A percentile compares a stretch with the other conserved stretches of the same genome.
These are phyloP conservation scores for Puma concolor DNA, from an alignment of 2,113 vertebrate genomes.

Conservation along the genomic window DNA sequence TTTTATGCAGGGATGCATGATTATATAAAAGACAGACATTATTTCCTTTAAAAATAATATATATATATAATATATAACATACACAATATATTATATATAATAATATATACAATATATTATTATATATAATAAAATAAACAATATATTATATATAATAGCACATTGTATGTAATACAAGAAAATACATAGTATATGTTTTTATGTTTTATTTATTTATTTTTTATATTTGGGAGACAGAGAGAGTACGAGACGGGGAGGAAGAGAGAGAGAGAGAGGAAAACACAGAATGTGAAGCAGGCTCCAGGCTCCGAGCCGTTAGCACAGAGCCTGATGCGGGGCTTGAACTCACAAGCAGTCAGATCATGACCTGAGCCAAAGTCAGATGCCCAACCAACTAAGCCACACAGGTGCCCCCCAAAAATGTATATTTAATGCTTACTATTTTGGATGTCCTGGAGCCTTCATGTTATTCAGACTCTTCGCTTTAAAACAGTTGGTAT, in stretches of 20 bases:
- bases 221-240: too few relatives aligned
- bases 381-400: too few relatives aligned
- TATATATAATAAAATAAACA: not conserved
- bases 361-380: too few relatives aligned
- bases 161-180: not conserved
- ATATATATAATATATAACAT: not conserved
- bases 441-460: not conserved
- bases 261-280: too few relatives aligned
- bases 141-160: not conserved
- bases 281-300: too few relatives aligned
- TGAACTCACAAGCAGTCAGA: too few relatives aligned
- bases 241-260: rapidly evolving
- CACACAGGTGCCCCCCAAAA: too few relatives aligned
- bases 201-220: too few relatives aligned
- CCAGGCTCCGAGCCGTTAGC: too few relatives aligned
- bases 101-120: too few relatives aligned
- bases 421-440: not conserved
- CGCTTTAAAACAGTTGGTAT: not conserved
- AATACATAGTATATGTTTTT: too few relatives aligned
- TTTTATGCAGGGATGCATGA: not conserved
- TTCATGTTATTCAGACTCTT: not conserved
- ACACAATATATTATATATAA: not conserved
- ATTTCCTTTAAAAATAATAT: not conserved
- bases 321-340: too few relatives aligned
- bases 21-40: not conserved